phyloP scores from a whole-genome alignment of 2,113 vertebrate species.

The Tetraodon nigroviridis region DNA sequence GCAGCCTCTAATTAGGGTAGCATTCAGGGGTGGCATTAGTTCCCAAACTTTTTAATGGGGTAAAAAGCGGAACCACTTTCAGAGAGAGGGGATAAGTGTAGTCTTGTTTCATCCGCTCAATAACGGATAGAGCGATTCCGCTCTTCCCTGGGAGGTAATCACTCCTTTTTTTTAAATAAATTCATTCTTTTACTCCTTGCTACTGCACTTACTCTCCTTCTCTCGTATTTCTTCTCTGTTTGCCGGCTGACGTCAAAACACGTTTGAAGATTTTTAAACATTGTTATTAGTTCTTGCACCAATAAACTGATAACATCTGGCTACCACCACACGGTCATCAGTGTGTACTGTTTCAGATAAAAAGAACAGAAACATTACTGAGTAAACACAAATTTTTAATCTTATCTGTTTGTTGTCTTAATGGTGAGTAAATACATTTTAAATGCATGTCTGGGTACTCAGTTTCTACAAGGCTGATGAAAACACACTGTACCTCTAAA shows the following conservation, averaged over 20 bases:
- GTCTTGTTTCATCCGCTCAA: slow-evolving; percentile 79
- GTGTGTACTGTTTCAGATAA: too few relatives aligned
- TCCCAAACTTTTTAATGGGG: slow-evolving; percentile 92
- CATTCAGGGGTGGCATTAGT: slow-evolving; percentile 84
- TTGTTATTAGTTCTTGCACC: background rate
- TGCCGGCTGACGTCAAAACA: slow-evolving; percentile 7
- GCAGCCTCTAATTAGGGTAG: slow-evolving; percentile 84
- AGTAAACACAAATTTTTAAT: too few relatives aligned
- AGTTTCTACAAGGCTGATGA: background rate
- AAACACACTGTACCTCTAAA: too few relatives aligned
- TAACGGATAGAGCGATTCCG: slow-evolving; percentile 73
- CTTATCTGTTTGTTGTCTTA: too few relatives aligned
- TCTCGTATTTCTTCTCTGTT: slow-evolving; percentile 9
- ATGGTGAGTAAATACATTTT: background rate
- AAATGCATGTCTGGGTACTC: background rate
- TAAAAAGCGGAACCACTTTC: slow-evolving; percentile 82
- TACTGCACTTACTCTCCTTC: slow-evolving; percentile 51
- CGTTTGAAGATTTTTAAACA: background rate
- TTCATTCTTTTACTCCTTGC: slow-evolving; percentile 24
- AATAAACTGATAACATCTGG: background rate
- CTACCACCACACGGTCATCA: background rate
- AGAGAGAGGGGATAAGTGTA: slow-evolving; percentile 82
- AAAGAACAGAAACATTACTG: too few relatives aligned
- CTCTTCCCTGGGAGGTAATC: slow-evolving; percentile 85
- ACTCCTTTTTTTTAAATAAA: slow-evolving; percentile 59